phyloP scores from a whole-genome alignment of 2,888 invertebrate genomes.

The Bembecia ichneumoniformis region DNA sequence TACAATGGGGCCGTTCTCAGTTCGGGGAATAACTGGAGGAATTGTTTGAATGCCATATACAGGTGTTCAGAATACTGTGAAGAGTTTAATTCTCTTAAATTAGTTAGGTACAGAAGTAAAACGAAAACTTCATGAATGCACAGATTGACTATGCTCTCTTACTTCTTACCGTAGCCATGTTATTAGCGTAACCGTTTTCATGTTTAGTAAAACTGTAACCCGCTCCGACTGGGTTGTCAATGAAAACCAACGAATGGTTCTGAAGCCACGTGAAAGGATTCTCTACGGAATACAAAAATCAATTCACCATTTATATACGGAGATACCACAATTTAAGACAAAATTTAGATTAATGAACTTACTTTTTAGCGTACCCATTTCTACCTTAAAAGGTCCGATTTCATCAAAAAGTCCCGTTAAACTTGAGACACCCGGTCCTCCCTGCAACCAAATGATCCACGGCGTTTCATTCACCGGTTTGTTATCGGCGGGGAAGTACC shows the following conservation, averaged over 20 bases:
- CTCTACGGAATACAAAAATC: conserved; percentile 25
- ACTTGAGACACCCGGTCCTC: conserved; percentile 86
- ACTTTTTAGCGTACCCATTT: conserved; percentile 13
- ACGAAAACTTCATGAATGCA: background rate
- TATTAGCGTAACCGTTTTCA: conserved; percentile 62
- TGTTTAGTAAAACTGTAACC: conserved; percentile 76
- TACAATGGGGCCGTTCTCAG: conserved; percentile 71
- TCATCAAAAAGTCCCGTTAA: conserved; percentile 54
- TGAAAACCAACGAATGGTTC: conserved; percentile 74
- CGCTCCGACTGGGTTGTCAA: conserved; percentile 78
- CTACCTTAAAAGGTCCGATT: conserved; percentile 44
- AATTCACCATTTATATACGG: background rate
- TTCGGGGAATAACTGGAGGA: conserved; percentile 74
- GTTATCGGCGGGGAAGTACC: conserved; percentile 79
- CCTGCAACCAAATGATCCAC: conserved; percentile 90
- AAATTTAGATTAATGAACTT: conserved; percentile 3
- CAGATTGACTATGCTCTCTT: background rate
- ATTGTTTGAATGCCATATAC: conserved; percentile 70
- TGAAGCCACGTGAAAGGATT: conserved; percentile 71
- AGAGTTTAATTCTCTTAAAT: background rate
- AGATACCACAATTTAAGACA: background rate
- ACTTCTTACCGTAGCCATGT: conserved; percentile 67
- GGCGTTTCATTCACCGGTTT: conserved; percentile 68
- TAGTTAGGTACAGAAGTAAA: background rate
- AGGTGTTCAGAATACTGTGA: conserved; percentile 68